Conservation (phyloP, 2,888 invertebrate species). For the Coremacera marginata region DNA sequence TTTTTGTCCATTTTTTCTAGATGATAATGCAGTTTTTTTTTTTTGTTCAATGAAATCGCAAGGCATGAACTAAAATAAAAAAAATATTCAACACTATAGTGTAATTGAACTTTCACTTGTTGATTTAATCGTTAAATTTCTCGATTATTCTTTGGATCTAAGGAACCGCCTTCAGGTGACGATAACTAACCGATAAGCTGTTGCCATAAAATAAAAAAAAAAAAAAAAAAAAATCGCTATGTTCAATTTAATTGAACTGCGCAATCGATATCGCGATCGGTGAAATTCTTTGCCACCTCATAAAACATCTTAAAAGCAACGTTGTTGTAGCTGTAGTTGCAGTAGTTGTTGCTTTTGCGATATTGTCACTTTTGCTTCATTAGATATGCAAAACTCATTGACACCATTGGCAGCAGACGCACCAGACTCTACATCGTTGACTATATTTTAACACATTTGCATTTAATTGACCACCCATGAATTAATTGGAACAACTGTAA, state of each 20-base stretch:
- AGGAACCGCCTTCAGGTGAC: not conserved
- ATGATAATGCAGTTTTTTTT: too few relatives aligned
- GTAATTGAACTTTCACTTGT: not conserved
- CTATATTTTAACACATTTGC: constrained; percentile 23
- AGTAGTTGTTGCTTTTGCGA: not conserved
- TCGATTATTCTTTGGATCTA: not conserved
- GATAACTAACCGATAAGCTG: not conserved
- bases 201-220: not conserved
- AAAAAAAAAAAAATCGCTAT: not conserved
- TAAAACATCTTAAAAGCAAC: not conserved
- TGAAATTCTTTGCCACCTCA: constrained; percentile 14
- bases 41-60: too few relatives aligned
- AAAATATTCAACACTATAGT: not conserved
- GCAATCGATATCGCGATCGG: constrained; percentile 2
- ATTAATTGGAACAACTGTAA: constrained; percentile 8
- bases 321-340: not conserved
- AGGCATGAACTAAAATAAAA: too few relatives aligned
- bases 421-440: not conserved
- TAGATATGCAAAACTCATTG: constrained; percentile 13
- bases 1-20: too few relatives aligned
- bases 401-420: constrained; percentile 13
- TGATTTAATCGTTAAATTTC: not conserved
- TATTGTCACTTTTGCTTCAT: constrained; percentile 10
- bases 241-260: constrained; percentile 13
- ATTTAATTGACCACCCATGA: constrained; percentile 30